Conservation (phyloP, 2,888 invertebrate species). For the Bembecia ichneumoniformis region DNA sequence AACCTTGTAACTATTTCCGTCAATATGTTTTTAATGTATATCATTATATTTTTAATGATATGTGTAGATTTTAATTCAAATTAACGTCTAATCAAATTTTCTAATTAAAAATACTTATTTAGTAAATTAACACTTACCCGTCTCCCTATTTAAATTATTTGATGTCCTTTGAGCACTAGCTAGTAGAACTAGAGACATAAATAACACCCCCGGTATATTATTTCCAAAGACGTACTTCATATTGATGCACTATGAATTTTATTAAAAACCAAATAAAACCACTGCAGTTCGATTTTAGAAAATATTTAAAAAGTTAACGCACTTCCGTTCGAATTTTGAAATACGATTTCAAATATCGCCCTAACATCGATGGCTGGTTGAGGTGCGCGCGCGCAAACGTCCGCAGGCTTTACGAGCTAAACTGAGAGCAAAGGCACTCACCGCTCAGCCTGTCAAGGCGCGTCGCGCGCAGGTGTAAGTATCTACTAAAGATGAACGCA, state of each 20-base stretch:
- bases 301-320: conserved; percentile 1
- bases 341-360: conserved; percentile 52
- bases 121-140: conserved; percentile 40
- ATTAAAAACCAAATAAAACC: conserved; percentile 10
- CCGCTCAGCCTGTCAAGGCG: conserved; percentile 13
- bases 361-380: conserved; percentile 30
- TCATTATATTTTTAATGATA: too few species aligned
- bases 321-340: conserved; percentile 32
- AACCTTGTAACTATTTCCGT: too few species aligned
- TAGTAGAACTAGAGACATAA: conserved; percentile 54
- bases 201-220: conserved; percentile 49
- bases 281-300: conserved; percentile 4
- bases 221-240: conserved; percentile 47
- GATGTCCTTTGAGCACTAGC: conserved; percentile 58
- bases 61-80: too few species aligned
- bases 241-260: conserved; percentile 14
- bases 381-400: conserved; percentile 36
- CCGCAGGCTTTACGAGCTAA: conserved; percentile 42
- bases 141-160: conserved; percentile 44
- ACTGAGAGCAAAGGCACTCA: conserved; percentile 30
- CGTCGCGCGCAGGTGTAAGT: too few species aligned
- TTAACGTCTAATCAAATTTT: not conserved
- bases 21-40: too few species aligned
- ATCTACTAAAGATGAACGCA: not conserved
- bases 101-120: conserved; percentile 2